Evolutionary conservation across 1,140 invertebrate genomes (phyloP), one percentile per base, ranked within the genome.

Genomic region (Hydropsyche tenuis): DNA sequence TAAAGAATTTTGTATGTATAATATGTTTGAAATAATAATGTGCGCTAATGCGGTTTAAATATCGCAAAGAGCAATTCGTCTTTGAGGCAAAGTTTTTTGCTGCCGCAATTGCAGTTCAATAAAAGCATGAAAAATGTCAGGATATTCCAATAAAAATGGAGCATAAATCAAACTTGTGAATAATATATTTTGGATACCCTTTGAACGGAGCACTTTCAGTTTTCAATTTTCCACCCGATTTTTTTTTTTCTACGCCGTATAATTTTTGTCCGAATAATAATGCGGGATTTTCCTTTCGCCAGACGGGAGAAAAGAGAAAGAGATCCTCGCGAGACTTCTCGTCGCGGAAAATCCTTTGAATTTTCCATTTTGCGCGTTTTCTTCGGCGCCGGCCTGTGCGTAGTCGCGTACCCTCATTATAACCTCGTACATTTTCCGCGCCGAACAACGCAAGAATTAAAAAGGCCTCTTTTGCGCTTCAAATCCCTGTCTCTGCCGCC

Each of bases 321-420:
- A 60, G 18, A 16, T 53, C 9, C 51, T n/a, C n/a, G 20, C 3
- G 23, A 60, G 56, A 18, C 11, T 60, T 60, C n/a, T 20, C 51
- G 18, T 20, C 23, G 56, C 22, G 23, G n/a, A 23, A 60, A 22
- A 14, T 60, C 22, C 56, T 60, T 60, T 27, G 23, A 60, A 25
- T 60, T 60, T 60, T 20, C 23, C 23, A 43, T 65, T 65, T 65
- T 42, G 11, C 2, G 22, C 60, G 14, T 53, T 53, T 53, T 22
- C 11, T 53, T 53, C 20, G 20, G 30, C 37, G 63, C 6, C 37
- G 27, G 48, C 45, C 20, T 43, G 6, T 46, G 65, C 45, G 42
- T 68, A 37, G 23, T 66, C 42, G 37, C 12, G 64, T 16, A 42
- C 65, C 65, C 65, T 68, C 65, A 68, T 68, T 68, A 68, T 68